phyloP scores from a whole-genome alignment of 2,113 vertebrate species.

The Neogale vison region DNA sequence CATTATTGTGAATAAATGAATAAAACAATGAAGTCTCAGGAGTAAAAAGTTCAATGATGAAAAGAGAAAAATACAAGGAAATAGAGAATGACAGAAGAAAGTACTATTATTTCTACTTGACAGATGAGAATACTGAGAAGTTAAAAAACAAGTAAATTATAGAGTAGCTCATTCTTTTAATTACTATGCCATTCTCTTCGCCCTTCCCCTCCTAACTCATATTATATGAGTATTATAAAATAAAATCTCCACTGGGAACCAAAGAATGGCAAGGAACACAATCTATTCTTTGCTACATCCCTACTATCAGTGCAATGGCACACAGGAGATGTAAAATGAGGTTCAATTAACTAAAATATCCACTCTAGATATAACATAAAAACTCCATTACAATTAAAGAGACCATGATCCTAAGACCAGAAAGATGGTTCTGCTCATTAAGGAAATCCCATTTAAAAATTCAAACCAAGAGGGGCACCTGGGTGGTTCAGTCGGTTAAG shows the following conservation, averaged over 20 bases:
- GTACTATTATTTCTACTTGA: neutral
- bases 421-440: neutral
- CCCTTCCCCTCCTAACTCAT: neutral
- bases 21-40: neutral
- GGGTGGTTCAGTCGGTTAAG: no score
- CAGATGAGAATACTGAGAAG: neutral
- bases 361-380: neutral
- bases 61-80: conserved; percentile 9
- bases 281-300: neutral
- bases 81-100: neutral
- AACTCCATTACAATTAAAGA: conserved; percentile 35
- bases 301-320: neutral
- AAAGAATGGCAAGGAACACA: neutral
- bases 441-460: neutral
- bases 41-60: conserved; percentile 22
- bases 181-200: neutral
- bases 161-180: conserved; percentile 14
- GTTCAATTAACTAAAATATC: neutral
- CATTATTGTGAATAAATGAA: neutral
- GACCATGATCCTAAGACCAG: neutral
- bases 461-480: neutral
- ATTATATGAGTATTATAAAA: neutral
- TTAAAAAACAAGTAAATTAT: conserved; percentile 11
- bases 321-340: neutral
- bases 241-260: neutral